phyloP scores from a whole-genome alignment of 92 coral and sea anemone genomes.

The Porites rus region DNA sequence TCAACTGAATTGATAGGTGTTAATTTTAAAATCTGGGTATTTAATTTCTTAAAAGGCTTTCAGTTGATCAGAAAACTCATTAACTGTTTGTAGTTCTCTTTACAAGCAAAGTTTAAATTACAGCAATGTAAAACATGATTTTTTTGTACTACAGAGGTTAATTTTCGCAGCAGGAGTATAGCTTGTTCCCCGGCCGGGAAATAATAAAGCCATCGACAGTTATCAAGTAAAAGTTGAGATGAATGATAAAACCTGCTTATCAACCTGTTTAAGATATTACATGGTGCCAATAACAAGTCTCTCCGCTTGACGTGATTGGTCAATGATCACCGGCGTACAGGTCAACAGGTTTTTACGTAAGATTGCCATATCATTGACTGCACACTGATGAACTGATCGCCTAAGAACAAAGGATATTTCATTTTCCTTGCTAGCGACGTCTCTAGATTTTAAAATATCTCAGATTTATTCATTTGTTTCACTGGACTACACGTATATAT shows the following conservation, averaged over 20 bases:
- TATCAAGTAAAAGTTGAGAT: neutral
- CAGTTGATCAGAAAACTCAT: too few species aligned
- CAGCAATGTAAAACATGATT: too few species aligned
- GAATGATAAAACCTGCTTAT: conserved; percentile 29
- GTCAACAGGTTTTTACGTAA: conserved; percentile 57
- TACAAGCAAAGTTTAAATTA: too few species aligned
- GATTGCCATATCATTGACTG: conserved; percentile 49
- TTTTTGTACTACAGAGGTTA: too few species aligned
- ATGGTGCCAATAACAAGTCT: conserved; percentile 10
- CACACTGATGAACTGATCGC: neutral
- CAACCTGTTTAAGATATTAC: conserved; percentile 14
- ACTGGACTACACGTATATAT: neutral
- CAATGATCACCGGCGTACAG: conserved; percentile 18
- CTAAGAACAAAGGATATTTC: conserved; percentile 44
- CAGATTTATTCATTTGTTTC: neutral
- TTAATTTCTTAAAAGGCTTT: too few species aligned
- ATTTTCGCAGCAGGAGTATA: too few species aligned
- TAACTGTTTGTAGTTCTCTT: too few species aligned
- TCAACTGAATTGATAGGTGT: too few species aligned
- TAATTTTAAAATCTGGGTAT: too few species aligned
- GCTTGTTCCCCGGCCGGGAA: neutral
- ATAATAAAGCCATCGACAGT: neutral
- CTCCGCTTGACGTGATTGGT: conserved; percentile 26
- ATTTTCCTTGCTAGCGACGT: conserved; percentile 36
- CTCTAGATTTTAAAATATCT: conserved; percentile 14